phyloP scores from a whole-genome alignment of 1,140 invertebrate genomes.

The Dreissena rostriformis region DNA sequence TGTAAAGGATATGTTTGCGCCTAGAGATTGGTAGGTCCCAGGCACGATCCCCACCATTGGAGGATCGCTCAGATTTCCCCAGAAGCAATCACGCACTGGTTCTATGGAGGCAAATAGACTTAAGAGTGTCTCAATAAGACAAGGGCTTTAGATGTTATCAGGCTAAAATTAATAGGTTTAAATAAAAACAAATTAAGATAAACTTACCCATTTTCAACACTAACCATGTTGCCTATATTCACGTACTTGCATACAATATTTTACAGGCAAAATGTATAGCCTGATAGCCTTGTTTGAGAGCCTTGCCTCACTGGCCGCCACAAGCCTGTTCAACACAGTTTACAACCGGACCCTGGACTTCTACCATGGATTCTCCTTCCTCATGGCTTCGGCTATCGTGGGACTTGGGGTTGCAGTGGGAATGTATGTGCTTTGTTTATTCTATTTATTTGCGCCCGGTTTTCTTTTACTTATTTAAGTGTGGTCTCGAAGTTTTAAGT shows the following conservation, averaged over 20 bases:
- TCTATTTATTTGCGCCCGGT: too few species aligned
- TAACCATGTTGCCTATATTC: not conserved
- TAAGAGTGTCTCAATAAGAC: too few species aligned
- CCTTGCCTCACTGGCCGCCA: constrained; percentile 27
- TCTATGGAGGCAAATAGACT: too few species aligned
- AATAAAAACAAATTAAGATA: not conserved
- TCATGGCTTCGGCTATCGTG: constrained; percentile 35
- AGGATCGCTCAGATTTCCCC: too few species aligned
- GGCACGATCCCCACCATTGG: too few species aligned
- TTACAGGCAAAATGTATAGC: constrained; percentile 52
- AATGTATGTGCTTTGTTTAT: constrained; percentile 4
- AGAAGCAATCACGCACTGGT: too few species aligned
- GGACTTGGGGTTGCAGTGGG: constrained; percentile 9
- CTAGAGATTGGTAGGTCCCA: too few species aligned
- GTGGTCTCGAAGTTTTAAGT: too few species aligned
- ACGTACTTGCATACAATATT: not conserved
- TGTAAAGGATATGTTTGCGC: too few species aligned
- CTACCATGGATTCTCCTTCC: constrained; percentile 48
- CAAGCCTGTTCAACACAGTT: constrained; percentile 38
- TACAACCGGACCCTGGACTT: constrained; percentile 50
- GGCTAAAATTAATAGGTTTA: too few species aligned
- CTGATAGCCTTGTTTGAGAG: constrained; percentile 46
- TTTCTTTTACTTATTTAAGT: too few species aligned
- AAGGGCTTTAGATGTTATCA: too few species aligned
- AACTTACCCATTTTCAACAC: not conserved